Evolutionary conservation across 2,888 invertebrate genomes (phyloP).

Genomic region (Agonopterix subpropinquella): DNA sequence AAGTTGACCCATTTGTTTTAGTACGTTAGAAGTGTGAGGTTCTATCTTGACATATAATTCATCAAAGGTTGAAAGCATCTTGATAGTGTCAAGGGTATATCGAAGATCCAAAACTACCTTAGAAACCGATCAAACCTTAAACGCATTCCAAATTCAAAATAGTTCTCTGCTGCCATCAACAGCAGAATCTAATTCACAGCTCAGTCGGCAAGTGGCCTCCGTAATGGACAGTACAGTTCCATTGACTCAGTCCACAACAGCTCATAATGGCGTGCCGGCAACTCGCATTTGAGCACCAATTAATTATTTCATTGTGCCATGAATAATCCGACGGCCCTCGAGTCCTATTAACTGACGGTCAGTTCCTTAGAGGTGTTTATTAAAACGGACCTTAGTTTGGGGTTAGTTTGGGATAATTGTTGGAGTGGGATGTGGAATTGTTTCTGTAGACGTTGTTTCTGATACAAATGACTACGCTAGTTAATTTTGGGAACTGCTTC

Average conservation of each 20-base stretch:
- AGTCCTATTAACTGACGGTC: conserved; percentile 65
- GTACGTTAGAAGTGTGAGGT: too few relatives aligned
- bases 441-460: background rate
- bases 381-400: conserved; percentile 50
- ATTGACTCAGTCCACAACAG: conserved; percentile 26
- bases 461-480: too few relatives aligned
- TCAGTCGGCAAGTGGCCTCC: conserved; percentile 47
- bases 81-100: too few relatives aligned
- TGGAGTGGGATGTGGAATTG: background rate
- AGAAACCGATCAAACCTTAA: background rate
- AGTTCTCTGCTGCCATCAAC: conserved; percentile 2
- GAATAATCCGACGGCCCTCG: conserved; percentile 53
- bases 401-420: conserved; percentile 21
- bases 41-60: too few relatives aligned
- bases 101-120: too few relatives aligned
- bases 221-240: conserved; percentile 49
- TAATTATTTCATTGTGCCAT: conserved; percentile 69
- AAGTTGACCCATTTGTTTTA: too few relatives aligned
- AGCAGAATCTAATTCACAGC: conserved; percentile 41
- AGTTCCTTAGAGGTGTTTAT: conserved; percentile 71
- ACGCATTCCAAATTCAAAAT: conserved; percentile 23
- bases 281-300: conserved; percentile 66
- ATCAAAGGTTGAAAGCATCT: too few relatives aligned
- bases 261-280: conserved; percentile 44
- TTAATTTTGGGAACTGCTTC: too few relatives aligned